Evolutionary conservation across 2,797 vertebrate species (phyloP).

Genomic region (Mus caroli): DNA sequence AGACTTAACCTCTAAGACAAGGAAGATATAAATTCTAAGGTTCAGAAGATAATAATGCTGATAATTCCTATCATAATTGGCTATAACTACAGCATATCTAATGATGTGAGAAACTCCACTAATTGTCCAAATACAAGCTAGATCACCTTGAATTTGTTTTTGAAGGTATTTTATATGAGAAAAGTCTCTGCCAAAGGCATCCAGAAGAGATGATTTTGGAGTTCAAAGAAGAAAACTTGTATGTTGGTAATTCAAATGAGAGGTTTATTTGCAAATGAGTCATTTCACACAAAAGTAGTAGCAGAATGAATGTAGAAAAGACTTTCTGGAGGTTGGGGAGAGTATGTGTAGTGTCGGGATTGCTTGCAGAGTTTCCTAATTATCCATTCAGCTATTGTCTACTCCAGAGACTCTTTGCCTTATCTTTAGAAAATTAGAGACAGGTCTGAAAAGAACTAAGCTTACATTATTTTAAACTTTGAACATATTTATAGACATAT

Average conservation of each 20-base stretch:
- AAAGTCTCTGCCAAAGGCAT: not conserved
- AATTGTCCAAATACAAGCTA: not conserved
- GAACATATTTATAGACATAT: not conserved
- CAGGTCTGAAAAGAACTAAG: not conserved
- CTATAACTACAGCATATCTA: not conserved
- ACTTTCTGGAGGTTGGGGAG: not conserved
- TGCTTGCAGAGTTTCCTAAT: not conserved
- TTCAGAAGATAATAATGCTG: not conserved
- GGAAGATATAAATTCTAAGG: not conserved
- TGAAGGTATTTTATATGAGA: slow-evolving; percentile 46
- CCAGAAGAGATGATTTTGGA: slow-evolving; percentile 32
- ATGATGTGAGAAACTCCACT: not conserved
- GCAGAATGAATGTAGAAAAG: not conserved
- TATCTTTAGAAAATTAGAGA: not conserved
- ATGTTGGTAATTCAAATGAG: not conserved
- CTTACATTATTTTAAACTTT: not conserved
- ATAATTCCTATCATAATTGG: not conserved
- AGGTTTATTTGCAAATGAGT: slow-evolving; percentile 43
- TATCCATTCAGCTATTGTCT: not conserved
- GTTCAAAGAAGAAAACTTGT: slow-evolving; percentile 20
- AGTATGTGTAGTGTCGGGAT: not conserved
- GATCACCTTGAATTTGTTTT: not conserved
- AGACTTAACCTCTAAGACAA: slow-evolving; percentile 5
- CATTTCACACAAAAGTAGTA: slow-evolving; percentile 40
- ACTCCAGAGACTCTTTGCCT: not conserved